A percentile compares a stretch with the other conserved stretches of the same genome.
Conservation (phyloP, 2,113 vertebrate genomes). For the Callionymus lyra region DNA sequence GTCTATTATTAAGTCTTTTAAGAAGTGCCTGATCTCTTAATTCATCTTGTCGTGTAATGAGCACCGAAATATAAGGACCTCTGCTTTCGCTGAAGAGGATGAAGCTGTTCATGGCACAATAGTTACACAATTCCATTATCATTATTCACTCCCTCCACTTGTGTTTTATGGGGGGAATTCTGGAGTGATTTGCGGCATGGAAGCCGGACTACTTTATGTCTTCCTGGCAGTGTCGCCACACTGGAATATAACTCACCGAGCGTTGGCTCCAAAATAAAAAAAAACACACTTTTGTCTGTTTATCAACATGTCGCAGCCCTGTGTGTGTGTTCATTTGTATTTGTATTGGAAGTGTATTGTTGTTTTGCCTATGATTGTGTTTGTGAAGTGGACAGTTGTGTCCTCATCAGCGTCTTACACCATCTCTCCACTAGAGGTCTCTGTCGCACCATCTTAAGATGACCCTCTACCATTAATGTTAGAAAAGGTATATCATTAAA, state of each 20-base stretch:
- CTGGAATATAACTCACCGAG: no score
- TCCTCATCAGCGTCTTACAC: neutral
- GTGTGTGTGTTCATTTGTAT: no score
- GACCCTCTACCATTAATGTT: neutral
- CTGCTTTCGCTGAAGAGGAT: neutral
- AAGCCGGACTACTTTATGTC: neutral
- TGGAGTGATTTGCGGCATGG: conserved; percentile 15
- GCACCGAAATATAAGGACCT: conserved; percentile 10
- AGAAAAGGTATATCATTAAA: no score
- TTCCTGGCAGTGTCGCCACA: neutral
- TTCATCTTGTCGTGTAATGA: conserved; percentile 1
- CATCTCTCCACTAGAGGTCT: conserved; percentile 36
- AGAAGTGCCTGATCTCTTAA: no score
- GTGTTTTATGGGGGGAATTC: conserved; percentile 19
- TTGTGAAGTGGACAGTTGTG: no score
- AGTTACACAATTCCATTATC: conserved; percentile 9
- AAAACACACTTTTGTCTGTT: neutral
- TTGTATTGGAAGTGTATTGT: no score
- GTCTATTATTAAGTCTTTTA: no score
- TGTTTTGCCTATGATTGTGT: neutral
- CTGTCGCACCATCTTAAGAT: conserved; percentile 19
- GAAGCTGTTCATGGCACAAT: conserved; percentile 11
- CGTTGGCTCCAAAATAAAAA: no score
- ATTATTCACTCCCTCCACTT: conserved; percentile 10
- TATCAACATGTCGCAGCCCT: no score